Evolutionary conservation across 2,797 vertebrate genomes (phyloP), one percentile per base, ranked within the genome.

Genomic region (Phaenicophaeus curvirostris): DNA sequence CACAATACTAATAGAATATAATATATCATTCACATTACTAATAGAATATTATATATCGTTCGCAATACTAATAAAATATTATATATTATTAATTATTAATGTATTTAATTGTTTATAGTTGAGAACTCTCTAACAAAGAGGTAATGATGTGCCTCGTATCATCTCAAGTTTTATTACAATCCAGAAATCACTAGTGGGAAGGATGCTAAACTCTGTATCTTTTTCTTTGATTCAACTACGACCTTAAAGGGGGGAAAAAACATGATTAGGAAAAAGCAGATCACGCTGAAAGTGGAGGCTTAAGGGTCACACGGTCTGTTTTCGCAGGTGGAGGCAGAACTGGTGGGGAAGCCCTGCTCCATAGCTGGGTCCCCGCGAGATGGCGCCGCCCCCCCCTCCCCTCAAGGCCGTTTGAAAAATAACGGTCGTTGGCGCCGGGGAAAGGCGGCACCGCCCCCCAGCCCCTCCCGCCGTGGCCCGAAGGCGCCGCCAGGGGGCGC

Each of bases 91-190:
- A 35, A 35, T 35, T 35, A 35, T 8, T 35, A 35, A 35, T 35
- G 9, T 9, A 35, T 35, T 42, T 42, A 42, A n/a, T n/a, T 82
- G 83, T 61, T 89, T 44, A 69, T 20, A 96, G 88, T 13, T 57
- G 72, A 97, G 94, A 92, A 80, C 68, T 76, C 94, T 75, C 57
- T 82, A 93, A 87, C 72, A 63, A 87, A 88, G 72, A 92, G 78
- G 48, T 46, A 81, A 80, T 15, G 69, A 82, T 39, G 54, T 41
- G 59, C 73, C 53, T 90, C 37, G 6, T 62, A 68, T 28, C 81
- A 89, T 86, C 58, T 35, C 21, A 63, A 27, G 44, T 78, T 78
- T 83, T 80, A 81, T 76, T 80, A 79, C 89, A 96, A 94, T 68
- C 51, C 27, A 79, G 20, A 61, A 76, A 76, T 65, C 16, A 6